Base-by-base conservation (phyloP, 2,797 vertebrate genomes). In the Anguilla obscura region DNA sequence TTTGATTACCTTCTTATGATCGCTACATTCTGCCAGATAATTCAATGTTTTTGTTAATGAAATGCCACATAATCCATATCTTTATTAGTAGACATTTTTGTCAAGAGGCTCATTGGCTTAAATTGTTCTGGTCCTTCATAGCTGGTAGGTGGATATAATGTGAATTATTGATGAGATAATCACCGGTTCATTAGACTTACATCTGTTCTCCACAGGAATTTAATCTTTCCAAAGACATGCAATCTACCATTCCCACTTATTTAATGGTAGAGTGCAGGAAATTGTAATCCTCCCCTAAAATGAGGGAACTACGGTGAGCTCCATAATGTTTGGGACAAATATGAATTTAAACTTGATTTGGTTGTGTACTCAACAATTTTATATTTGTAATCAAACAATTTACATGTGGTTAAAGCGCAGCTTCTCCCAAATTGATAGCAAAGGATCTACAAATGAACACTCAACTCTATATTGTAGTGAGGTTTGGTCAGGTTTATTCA, bases 131-230 rank as follows among this genome's bases (percentile, higher is more conserved):
- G 52, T 82, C 63, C 79, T 58, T 56, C 54, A 40, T 88, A 87
- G 83, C 85, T 69, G 84, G 84, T 87, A 90, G 90, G 88, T 92
- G 90, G 90, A 92, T 88, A 89, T 85, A 58, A 21, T 36, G 82
- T 92, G 87, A 91, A 93, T 93, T 92, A 93, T 91, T 89, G 89
- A 93, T 91, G 90, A 93, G 89, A 58, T 71, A 89, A 79, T 80
- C 89, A 88, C 79, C 88, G 89, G 88, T 92, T 92, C 91, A 93
- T 93, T 92, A 91, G 90, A 91, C 87, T 85, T 86, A 45, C 88
- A 90, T 92, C 88, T 90, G 91, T 86, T 91, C 89, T 89, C 87
- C 84, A 54, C 88, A 86, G 52, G 84, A 89, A 89, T 79, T 30
- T 90, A 87, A 63, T 87, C 88, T 88, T 87, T 90, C 87, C 90